Evolutionary conservation across 2,113 vertebrate species (phyloP).

Genomic region (Toxotes chatareus): DNA sequence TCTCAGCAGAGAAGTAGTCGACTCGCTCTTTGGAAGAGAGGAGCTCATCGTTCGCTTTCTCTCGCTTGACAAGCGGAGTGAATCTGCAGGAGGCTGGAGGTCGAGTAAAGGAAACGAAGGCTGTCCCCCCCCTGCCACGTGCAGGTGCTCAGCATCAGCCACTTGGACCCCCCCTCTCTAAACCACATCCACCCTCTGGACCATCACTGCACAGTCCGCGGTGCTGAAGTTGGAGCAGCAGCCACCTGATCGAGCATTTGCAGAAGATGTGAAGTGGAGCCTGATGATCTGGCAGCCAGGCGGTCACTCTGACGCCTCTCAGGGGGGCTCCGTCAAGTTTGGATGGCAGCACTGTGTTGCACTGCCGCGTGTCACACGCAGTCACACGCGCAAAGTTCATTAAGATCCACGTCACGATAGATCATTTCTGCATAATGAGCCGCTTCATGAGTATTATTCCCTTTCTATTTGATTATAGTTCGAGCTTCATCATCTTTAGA

Average conservation of each 20-base stretch:
- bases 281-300: slow-evolving; percentile 34
- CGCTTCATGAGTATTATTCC: slow-evolving; percentile 15
- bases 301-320: slow-evolving; percentile 40
- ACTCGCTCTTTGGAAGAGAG: slow-evolving; percentile 91
- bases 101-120: slow-evolving; percentile 35
- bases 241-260: slow-evolving; percentile 53
- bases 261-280: slow-evolving; percentile 21
- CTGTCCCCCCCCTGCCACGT: slow-evolving; percentile 47
- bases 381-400: slow-evolving; percentile 55
- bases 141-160: slow-evolving; percentile 60
- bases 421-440: slow-evolving; percentile 41
- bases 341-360: slow-evolving; percentile 48
- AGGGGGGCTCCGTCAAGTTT: slow-evolving; percentile 52
- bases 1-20: slow-evolving; percentile 89
- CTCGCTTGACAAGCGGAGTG: slow-evolving; percentile 16
- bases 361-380: slow-evolving; percentile 33
- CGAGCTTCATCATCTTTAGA: neutral
- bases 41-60: slow-evolving; percentile 86
- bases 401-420: slow-evolving; percentile 56
- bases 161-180: slow-evolving; percentile 12
- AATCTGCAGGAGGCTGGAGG: slow-evolving; percentile 44
- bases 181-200: slow-evolving; percentile 30
- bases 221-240: slow-evolving; percentile 30
- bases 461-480: neutral
- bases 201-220: slow-evolving; percentile 19